phyloP scores from a whole-genome alignment of 2,888 invertebrate species.

The Thysanoteuthis rhombus region DNA sequence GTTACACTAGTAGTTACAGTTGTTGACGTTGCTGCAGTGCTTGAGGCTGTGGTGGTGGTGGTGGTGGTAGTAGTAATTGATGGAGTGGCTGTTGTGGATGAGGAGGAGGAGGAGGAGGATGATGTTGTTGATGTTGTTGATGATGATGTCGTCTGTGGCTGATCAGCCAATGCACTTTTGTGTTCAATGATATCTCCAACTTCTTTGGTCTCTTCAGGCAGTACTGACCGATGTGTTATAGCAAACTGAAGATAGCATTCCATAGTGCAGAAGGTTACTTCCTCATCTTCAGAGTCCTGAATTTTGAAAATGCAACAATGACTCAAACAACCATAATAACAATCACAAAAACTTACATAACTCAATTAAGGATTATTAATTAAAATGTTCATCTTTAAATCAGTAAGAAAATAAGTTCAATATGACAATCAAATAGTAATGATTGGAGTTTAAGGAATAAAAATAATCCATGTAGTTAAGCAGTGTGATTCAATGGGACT shows the following conservation, averaged over 20 bases:
- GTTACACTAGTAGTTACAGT: conserved; percentile 35
- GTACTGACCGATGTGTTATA: conserved; percentile 72
- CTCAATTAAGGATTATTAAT: too few species aligned
- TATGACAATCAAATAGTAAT: too few species aligned
- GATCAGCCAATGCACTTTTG: conserved; percentile 35
- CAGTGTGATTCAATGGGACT: too few species aligned
- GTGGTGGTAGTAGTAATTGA: conserved; percentile 33
- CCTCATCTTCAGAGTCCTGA: conserved; percentile 66
- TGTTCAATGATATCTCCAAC: conserved; percentile 41
- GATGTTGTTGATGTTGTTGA: conserved; percentile 33
- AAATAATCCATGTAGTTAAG: too few species aligned
- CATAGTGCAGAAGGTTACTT: conserved; percentile 81
- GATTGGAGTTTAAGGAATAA: too few species aligned
- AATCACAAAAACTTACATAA: too few species aligned
- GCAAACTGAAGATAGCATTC: conserved; percentile 89
- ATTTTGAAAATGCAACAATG: neutral
- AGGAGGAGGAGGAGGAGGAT: neutral
- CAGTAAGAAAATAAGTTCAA: too few species aligned
- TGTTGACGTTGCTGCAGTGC: conserved; percentile 26
- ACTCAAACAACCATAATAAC: too few species aligned
- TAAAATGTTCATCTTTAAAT: too few species aligned
- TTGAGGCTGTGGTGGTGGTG: neutral
- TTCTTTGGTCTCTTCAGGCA: conserved; percentile 37
- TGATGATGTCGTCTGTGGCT: conserved; percentile 35
- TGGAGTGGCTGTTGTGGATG: conserved; percentile 14